These are phyloP conservation scores for Noturus placidus DNA, from an alignment of 2,113 vertebrate genomes.

Conservation along the genomic window DNA sequence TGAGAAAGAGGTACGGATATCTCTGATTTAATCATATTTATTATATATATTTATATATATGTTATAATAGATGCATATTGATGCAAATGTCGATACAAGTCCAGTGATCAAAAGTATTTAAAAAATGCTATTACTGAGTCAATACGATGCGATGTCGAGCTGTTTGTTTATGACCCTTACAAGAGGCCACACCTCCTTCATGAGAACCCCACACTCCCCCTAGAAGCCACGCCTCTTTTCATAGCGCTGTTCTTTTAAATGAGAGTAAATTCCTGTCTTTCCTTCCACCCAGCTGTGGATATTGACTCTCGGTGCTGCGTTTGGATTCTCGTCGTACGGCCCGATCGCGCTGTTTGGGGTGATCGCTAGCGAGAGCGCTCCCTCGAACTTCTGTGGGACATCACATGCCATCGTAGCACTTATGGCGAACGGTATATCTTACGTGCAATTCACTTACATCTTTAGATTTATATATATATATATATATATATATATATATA, in stretches of 20 bases:
- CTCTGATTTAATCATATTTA: slow-evolving; percentile 50
- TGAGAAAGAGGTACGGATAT: slow-evolving; percentile 85
- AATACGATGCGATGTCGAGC: too few species aligned
- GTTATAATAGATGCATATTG: neutral
- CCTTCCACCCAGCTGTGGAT: slow-evolving; percentile 85
- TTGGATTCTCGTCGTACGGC: slow-evolving; percentile 93
- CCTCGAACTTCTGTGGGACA: slow-evolving; percentile 91
- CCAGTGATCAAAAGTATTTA: too few species aligned
- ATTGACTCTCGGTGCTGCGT: slow-evolving; percentile 83
- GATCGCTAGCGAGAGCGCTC: slow-evolving; percentile 93
- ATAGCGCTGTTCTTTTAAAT: neutral
- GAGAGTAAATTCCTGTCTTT: neutral
- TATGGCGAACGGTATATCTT: slow-evolving; percentile 89
- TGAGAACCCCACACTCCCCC: neutral
- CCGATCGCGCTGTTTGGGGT: slow-evolving; percentile 94
- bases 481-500: too few species aligned
- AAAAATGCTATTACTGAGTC: too few species aligned
- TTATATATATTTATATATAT: neutral
- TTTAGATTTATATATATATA: too few species aligned
- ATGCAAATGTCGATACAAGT: neutral
- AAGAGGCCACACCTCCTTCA: neutral
- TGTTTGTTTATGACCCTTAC: too few species aligned
- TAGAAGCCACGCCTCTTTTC: neutral
- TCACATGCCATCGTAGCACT: slow-evolving; percentile 95
- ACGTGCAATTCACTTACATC: neutral